Evolutionary conservation across 1,140 invertebrate species (phyloP).

Genomic region (Pogonomyrmex barbatus): DNA sequence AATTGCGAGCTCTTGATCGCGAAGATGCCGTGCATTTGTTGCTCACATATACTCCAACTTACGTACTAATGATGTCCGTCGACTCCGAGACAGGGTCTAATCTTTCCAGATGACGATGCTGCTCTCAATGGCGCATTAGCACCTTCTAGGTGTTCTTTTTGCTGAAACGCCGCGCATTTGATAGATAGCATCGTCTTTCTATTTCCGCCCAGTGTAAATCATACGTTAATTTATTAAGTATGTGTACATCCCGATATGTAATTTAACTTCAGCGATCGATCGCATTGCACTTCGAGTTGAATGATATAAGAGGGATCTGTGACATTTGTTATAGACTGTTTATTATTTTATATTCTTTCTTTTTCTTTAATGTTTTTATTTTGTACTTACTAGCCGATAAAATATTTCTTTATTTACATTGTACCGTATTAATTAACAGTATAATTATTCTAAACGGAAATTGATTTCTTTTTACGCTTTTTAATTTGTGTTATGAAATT

Average conservation of each 20-base stretch:
- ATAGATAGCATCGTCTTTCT: constrained; percentile 66
- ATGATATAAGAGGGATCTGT: neutral
- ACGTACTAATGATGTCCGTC: constrained; percentile 79
- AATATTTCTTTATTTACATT: constrained; percentile 18
- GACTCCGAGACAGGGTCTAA: constrained; percentile 85
- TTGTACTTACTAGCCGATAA: constrained; percentile 30
- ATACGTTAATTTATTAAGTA: constrained; percentile 65
- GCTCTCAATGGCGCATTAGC: constrained; percentile 77
- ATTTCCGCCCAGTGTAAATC: constrained; percentile 73
- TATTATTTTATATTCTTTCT: neutral
- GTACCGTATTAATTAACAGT: neutral
- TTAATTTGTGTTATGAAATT: constrained; percentile 1
- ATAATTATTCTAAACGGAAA: neutral
- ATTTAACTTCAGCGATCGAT: constrained; percentile 46
- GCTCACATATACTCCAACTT: constrained; percentile 82
- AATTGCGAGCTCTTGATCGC: constrained; percentile 82
- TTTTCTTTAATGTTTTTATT: constrained; percentile 17
- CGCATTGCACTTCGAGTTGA: constrained; percentile 35
- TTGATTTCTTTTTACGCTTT: constrained; percentile 12
- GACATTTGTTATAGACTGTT: neutral
- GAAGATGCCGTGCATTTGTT: constrained; percentile 83
- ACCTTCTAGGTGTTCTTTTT: constrained; percentile 73
- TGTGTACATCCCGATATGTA: constrained; percentile 57
- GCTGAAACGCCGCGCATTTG: constrained; percentile 42
- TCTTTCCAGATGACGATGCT: constrained; percentile 85